Percentiles rank a stretch among this genome's conserved stretches.
Evolutionary conservation across 2,888 invertebrate genomes (phyloP).

Genomic region (Lasiommata megera): DNA sequence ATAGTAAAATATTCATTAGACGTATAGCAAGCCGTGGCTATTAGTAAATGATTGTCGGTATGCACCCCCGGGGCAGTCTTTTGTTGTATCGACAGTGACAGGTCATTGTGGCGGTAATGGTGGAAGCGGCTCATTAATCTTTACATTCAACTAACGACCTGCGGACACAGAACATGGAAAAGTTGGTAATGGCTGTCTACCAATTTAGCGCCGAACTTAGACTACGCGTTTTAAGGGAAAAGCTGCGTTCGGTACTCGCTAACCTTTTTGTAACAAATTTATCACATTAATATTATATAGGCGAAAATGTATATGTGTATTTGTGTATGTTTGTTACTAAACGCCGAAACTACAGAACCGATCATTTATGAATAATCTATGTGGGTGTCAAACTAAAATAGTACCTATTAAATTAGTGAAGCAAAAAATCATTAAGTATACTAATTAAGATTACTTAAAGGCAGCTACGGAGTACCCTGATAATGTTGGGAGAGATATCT

Average conservation of each 20-base stretch:
- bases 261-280: no score
- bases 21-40: constrained; percentile 34
- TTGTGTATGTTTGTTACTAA: no score
- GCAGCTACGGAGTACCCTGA: no score
- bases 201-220: constrained; percentile 47
- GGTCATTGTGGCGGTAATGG: constrained; percentile 56
- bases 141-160: constrained; percentile 61
- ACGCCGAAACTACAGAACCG: no score
- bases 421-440: no score
- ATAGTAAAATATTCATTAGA: constrained; percentile 16
- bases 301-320: no score
- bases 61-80: constrained; percentile 43
- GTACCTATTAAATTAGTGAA: no score
- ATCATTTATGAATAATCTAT: no score
- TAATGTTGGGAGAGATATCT: no score
- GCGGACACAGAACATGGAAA: constrained; percentile 55
- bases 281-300: no score
- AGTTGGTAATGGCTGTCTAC: constrained; percentile 63
- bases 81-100: constrained; percentile 56
- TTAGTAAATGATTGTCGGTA: constrained; percentile 47
- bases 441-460: no score
- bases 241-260: background rate
- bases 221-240: background rate
- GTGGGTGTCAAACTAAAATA: no score
- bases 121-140: constrained; percentile 66